phyloP scores from a whole-genome alignment of 2,888 invertebrate genomes.

The Ernsta delagoae region DNA sequence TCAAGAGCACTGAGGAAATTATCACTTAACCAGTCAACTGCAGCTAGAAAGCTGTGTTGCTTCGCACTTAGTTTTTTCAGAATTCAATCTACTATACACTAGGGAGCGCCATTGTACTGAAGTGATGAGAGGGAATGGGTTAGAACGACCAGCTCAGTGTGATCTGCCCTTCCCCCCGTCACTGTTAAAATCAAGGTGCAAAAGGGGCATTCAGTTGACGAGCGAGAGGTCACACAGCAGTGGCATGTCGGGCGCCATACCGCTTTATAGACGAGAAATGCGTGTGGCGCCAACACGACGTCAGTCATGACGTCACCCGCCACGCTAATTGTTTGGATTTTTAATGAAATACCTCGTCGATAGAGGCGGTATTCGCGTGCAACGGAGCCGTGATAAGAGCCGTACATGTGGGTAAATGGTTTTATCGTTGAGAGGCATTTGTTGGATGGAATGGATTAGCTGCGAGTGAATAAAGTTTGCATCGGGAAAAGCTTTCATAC shows the following conservation, averaged over 20 bases:
- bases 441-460: slow-evolving; percentile 12
- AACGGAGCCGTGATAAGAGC: slow-evolving; percentile 18
- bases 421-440: slow-evolving; percentile 19
- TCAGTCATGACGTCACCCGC: slow-evolving; percentile 42
- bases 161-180: slow-evolving; percentile 33
- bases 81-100: slow-evolving; percentile 36
- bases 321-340: slow-evolving; percentile 41
- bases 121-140: slow-evolving; percentile 40
- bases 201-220: slow-evolving; percentile 41
- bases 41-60: slow-evolving; percentile 33
- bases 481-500: slow-evolving; percentile 5
- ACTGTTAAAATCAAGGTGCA: slow-evolving; percentile 39
- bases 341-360: slow-evolving; percentile 36
- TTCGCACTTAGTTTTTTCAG: slow-evolving; percentile 37
- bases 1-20: slow-evolving; percentile 35
- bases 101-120: slow-evolving; percentile 30
- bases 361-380: slow-evolving; percentile 32
- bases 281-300: slow-evolving; percentile 62
- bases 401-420: slow-evolving; percentile 29
- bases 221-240: slow-evolving; percentile 45
- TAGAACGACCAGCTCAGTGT: slow-evolving; percentile 36
- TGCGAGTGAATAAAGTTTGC: slow-evolving; percentile 19
- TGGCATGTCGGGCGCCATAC: slow-evolving; percentile 41
- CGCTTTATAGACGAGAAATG: slow-evolving; percentile 49
- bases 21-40: slow-evolving; percentile 41